Conservation (phyloP, 1,140 invertebrate genomes). For the Theocolax elegans region DNA sequence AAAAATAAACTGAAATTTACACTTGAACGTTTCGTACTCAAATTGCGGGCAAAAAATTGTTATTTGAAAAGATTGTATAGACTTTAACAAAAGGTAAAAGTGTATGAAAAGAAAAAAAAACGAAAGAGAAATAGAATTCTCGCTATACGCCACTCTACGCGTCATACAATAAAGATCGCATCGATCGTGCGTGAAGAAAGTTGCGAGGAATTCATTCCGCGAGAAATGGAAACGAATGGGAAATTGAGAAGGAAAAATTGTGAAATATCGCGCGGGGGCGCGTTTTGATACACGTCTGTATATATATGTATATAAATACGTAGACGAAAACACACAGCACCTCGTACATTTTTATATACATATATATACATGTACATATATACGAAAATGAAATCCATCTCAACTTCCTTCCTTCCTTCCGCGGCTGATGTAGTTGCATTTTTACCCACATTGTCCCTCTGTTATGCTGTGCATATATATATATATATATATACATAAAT, state of each 20-base stretch:
- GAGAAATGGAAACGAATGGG: slow-evolving; percentile 21
- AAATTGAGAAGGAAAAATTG: slow-evolving; percentile 19
- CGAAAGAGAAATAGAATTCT: background rate
- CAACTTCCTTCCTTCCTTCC: background rate
- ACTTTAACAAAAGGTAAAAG: too few species aligned
- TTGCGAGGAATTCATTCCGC: slow-evolving; percentile 6
- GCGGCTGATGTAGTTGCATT: background rate
- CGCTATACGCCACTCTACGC: background rate
- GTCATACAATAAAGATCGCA: background rate
- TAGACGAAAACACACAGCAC: background rate
- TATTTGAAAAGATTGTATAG: too few species aligned
- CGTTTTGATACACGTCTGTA: too few species aligned
- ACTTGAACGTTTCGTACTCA: too few species aligned
- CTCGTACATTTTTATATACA: background rate
- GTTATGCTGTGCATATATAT: too few species aligned
- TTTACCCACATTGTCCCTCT: background rate
- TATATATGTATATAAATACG: too few species aligned
- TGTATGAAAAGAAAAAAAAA: background rate
- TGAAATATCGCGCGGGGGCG: background rate
- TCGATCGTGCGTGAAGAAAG: slow-evolving; percentile 15
- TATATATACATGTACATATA: background rate
- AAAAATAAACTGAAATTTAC: too few species aligned
- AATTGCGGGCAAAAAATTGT: too few species aligned
- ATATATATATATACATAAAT: too few species aligned
- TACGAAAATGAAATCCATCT: slow-evolving; percentile 7